Conservation (phyloP, 2,113 vertebrate species). For the Pica pica region DNA sequence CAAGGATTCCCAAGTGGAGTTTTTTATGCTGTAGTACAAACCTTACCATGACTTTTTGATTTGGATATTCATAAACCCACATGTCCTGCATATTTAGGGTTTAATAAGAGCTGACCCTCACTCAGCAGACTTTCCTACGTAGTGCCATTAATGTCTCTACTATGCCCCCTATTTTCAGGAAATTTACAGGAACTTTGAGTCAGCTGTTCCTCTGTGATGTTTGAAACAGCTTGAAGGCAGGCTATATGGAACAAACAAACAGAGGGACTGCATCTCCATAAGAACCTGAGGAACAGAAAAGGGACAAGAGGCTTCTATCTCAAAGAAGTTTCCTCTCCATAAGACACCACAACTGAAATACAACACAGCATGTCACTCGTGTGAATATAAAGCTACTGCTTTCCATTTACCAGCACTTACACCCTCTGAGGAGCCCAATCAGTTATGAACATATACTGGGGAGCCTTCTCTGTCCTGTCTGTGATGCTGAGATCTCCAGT, state of each 20-base stretch:
- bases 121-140: rapidly evolving
- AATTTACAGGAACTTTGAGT: not conserved
- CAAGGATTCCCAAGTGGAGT: not conserved
- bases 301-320: not conserved
- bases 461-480: not conserved
- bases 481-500: not conserved
- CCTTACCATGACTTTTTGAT: not conserved
- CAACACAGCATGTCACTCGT: not conserved
- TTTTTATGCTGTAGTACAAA: not conserved
- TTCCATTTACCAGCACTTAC: not conserved
- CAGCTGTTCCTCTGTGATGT: not conserved
- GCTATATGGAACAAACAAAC: not conserved
- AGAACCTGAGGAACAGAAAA: not conserved
- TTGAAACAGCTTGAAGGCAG: not conserved
- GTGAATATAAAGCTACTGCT: not conserved
- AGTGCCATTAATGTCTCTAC: not conserved
- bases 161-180: not conserved
- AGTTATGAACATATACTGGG: not conserved
- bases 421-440: not conserved
- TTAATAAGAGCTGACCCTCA: not conserved
- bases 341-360: not conserved
- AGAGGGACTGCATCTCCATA: not conserved
- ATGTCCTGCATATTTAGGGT: not conserved
- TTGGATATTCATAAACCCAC: not conserved
- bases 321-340: not conserved